These are phyloP conservation scores for Neelides sp. DNA, from an alignment of 1,140 invertebrate species.

Conservation along the genomic window DNA sequence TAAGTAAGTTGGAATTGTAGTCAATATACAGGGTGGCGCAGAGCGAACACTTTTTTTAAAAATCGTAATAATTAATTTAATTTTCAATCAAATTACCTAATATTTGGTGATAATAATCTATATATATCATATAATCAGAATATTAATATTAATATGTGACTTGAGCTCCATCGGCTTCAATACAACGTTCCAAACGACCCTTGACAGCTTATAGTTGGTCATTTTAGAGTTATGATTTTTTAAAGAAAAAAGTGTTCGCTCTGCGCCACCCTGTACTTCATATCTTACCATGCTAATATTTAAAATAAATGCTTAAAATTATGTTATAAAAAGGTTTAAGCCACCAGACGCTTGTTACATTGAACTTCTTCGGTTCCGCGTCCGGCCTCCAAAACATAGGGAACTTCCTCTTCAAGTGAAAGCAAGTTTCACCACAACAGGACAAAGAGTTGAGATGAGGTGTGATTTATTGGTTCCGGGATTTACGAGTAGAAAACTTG, in stretches of 20 bases:
- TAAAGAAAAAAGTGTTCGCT: too few relatives aligned
- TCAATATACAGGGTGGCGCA: too few relatives aligned
- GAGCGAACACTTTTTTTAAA: too few relatives aligned
- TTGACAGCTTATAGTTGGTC: too few relatives aligned
- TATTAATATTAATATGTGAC: slow-evolving; percentile 5
- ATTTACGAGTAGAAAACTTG: slow-evolving; percentile 84
- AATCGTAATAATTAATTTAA: not conserved
- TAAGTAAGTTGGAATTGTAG: slow-evolving; percentile 47
- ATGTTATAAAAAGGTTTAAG: slow-evolving; percentile 59
- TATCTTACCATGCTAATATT: not conserved
- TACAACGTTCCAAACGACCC: too few relatives aligned
- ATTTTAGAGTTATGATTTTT: too few relatives aligned
- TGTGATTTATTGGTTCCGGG: slow-evolving; percentile 92
- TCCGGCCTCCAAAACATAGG: slow-evolving; percentile 86
- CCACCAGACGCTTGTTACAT: slow-evolving; percentile 98
- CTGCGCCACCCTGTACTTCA: too few relatives aligned
- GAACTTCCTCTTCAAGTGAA: slow-evolving; percentile 93
- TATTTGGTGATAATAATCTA: not conserved
- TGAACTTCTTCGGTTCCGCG: slow-evolving; percentile 90
- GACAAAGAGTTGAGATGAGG: slow-evolving; percentile 77
- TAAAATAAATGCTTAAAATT: slow-evolving; percentile 4
- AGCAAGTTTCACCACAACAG: slow-evolving; percentile 68
- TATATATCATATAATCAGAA: slow-evolving; percentile 11
- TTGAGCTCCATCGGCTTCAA: too few relatives aligned
- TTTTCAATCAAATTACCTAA: not conserved